phyloP scores from a whole-genome alignment of 2,113 vertebrate genomes.

The Thymallus thymallus region DNA sequence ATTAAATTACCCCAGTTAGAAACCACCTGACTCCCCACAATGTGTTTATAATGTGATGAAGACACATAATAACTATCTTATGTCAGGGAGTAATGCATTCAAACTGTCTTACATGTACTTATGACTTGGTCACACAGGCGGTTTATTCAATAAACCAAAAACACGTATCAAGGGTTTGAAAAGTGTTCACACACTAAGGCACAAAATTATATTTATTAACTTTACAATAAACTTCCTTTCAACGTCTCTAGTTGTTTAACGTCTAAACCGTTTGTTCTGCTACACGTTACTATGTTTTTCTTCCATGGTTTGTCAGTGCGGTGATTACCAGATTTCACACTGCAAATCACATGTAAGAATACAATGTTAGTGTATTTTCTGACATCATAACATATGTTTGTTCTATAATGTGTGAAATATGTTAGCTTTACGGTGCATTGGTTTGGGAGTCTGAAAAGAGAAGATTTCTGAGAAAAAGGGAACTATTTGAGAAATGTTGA shows the following conservation, averaged over 20 bases:
- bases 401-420: slow-evolving; percentile 7
- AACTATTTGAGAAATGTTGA: background rate
- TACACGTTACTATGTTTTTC: background rate
- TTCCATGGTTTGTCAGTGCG: slow-evolving; percentile 17
- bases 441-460: background rate
- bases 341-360: slow-evolving; percentile 34
- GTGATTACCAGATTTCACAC: slow-evolving; percentile 29
- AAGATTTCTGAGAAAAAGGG: background rate
- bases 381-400: slow-evolving; percentile 17
- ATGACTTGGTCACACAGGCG: slow-evolving; percentile 17
- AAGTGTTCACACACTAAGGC: background rate
- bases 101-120: slow-evolving; percentile 25
- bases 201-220: slow-evolving; percentile 39
- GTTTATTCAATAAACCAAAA: slow-evolving; percentile 29
- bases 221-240: slow-evolving; percentile 33
- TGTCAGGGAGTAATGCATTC: slow-evolving; percentile 18
- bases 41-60: slow-evolving; percentile 16
- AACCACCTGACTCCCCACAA: slow-evolving; percentile 28
- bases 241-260: slow-evolving; percentile 6
- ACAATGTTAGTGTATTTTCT: slow-evolving; percentile 6
- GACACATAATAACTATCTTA: background rate
- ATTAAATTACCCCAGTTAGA: slow-evolving; percentile 20
- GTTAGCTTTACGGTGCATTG: background rate
- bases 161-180: slow-evolving; percentile 28
- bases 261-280: slow-evolving; percentile 1